Conservation (phyloP, 23 tunicate genomes). For the Halocynthia aurantium region DNA sequence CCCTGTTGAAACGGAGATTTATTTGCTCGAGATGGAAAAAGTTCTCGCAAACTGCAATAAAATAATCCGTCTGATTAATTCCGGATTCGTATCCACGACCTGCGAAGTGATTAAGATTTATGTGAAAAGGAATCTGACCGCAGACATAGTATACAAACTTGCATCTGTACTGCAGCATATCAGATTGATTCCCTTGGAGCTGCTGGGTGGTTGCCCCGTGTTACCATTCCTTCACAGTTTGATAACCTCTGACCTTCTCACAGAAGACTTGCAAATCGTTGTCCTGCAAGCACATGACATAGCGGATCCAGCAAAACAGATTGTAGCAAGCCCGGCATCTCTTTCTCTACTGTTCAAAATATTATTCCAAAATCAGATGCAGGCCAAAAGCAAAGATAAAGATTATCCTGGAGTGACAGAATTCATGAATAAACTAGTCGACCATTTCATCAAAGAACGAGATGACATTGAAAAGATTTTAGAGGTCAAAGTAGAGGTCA, state of each 20-base stretch:
- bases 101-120: too few relatives aligned
- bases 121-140: too few relatives aligned
- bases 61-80: too few relatives aligned
- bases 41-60: too few relatives aligned
- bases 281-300: slow-evolving; percentile 6
- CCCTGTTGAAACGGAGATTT: too few relatives aligned
- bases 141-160: too few relatives aligned
- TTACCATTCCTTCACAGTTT: slow-evolving; percentile 31
- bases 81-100: too few relatives aligned
- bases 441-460: slow-evolving; percentile 7
- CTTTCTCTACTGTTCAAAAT: slow-evolving; percentile 1
- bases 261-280: slow-evolving; percentile 4
- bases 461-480: not conserved
- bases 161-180: too few relatives aligned
- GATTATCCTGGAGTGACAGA: slow-evolving; percentile 17
- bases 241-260: slow-evolving; percentile 3
- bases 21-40: too few relatives aligned
- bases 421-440: slow-evolving; percentile 13
- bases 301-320: not conserved
- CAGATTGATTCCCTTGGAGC: too few relatives aligned
- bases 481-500: slow-evolving; percentile 53
- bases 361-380: slow-evolving; percentile 13
- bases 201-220: not conserved
- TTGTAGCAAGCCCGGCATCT: not conserved
- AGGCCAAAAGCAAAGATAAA: not conserved